These are phyloP conservation scores for Ciconia maguari DNA, from an alignment of 2,113 vertebrate species.

Conservation along the genomic window DNA sequence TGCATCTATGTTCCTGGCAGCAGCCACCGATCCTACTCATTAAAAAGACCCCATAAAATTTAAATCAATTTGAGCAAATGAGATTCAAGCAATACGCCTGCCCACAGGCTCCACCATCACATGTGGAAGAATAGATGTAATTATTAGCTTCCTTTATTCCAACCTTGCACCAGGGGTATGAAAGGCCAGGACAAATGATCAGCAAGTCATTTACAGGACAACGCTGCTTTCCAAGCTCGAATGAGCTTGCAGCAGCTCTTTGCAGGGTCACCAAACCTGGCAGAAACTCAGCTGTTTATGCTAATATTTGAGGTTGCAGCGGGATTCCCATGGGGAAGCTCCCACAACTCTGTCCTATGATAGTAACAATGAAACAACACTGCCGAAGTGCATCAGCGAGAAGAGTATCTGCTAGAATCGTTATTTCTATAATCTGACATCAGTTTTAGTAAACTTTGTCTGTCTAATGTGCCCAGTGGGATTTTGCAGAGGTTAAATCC, in stretches of 20 bases:
- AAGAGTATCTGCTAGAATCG: not conserved
- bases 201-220: not conserved
- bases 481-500: not conserved
- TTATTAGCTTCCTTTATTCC: conserved; percentile 1
- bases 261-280: not conserved
- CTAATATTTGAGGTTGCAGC: not conserved
- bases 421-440: conserved; percentile 20
- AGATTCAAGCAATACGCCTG: not conserved
- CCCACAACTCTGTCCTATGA: not conserved
- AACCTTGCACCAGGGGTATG: not conserved
- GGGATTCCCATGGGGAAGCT: not conserved
- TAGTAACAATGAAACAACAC: not conserved
- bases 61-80: not conserved
- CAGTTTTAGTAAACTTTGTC: conserved; percentile 6
- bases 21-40: not conserved
- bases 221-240: not conserved
- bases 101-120: not conserved
- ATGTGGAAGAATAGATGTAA: not conserved
- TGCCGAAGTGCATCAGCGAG: not conserved
- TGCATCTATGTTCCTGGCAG: not conserved
- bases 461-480: not conserved
- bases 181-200: not conserved
- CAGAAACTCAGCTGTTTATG: conserved; percentile 22
- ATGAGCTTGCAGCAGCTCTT: not conserved
- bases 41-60: not conserved